phyloP scores from a whole-genome alignment of 2,888 invertebrate species.

The Adelognathus sp. region DNA sequence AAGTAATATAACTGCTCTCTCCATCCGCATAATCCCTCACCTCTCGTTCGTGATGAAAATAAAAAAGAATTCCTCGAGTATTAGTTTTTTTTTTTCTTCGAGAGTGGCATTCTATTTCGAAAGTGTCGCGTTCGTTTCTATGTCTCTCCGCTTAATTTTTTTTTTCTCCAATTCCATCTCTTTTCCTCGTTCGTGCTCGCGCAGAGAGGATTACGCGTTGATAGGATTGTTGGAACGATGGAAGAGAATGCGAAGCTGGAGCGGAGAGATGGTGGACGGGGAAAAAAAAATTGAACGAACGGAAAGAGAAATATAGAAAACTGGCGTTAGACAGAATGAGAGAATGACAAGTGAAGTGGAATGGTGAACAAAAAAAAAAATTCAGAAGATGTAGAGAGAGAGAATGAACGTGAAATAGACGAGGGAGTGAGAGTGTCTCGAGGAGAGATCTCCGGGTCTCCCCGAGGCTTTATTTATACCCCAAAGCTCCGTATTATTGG shows the following conservation, averaged over 20 bases:
- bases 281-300: background rate
- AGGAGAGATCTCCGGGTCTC: slow-evolving; percentile 74
- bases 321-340: slow-evolving; percentile 5
- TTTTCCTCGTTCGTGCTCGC: slow-evolving; percentile 9
- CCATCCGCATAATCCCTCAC: background rate
- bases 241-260: slow-evolving; percentile 27
- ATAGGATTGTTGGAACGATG: slow-evolving; percentile 28
- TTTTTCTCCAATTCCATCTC: slow-evolving; percentile 8
- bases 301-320: slow-evolving; percentile 2
- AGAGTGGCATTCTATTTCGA: slow-evolving; percentile 49
- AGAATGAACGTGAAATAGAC: slow-evolving; percentile 34
- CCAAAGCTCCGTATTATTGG: slow-evolving; percentile 79
- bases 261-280: background rate
- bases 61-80: slow-evolving; percentile 18
- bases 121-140: slow-evolving; percentile 44
- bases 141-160: slow-evolving; percentile 4
- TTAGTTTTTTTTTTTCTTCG: slow-evolving; percentile 10
- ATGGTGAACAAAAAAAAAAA: slow-evolving; percentile 5
- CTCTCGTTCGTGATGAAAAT: background rate
- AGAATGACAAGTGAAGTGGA: slow-evolving; percentile 29
- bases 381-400: slow-evolving; percentile 5
- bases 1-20: background rate
- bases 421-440: slow-evolving; percentile 55
- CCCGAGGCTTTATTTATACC: slow-evolving; percentile 78
- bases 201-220: slow-evolving; percentile 23